Evolutionary conservation across 2,113 vertebrate genomes (phyloP).

Genomic region (Helogale parvula): DNA sequence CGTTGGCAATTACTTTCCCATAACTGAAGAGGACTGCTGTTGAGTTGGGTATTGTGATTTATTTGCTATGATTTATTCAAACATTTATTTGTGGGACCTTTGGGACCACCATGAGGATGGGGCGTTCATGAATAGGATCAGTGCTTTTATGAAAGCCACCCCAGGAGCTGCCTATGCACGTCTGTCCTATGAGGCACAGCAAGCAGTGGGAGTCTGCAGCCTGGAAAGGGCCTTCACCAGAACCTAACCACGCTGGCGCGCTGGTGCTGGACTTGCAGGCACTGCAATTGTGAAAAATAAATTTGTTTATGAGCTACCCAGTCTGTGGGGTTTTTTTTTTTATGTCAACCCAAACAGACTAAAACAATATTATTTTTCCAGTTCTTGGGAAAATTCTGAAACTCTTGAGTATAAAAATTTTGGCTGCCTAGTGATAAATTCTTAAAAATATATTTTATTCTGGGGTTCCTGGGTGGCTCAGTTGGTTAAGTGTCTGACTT

Average conservation of each 20-base stretch:
- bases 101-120: neutral
- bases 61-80: too few relatives aligned
- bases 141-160: neutral
- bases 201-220: neutral
- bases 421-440: neutral
- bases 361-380: conserved; percentile 8
- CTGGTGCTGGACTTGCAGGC: neutral
- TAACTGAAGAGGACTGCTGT: neutral
- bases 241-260: neutral
- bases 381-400: conserved; percentile 3
- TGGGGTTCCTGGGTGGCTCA: too few relatives aligned
- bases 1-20: neutral
- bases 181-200: neutral
- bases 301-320: neutral
- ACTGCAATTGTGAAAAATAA: neutral
- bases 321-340: neutral
- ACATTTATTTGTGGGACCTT: neutral
- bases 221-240: neutral
- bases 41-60: neutral
- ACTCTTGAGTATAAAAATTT: neutral
- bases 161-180: neutral
- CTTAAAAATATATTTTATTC: neutral
- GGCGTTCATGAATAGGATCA: neutral
- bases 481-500: too few relatives aligned
- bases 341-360: neutral